Evolutionary conservation across 64 coral and sea anemone genomes (phyloP), one percentile per base, ranked within the genome.

Genomic region (Stichodactyla mertensii): DNA sequence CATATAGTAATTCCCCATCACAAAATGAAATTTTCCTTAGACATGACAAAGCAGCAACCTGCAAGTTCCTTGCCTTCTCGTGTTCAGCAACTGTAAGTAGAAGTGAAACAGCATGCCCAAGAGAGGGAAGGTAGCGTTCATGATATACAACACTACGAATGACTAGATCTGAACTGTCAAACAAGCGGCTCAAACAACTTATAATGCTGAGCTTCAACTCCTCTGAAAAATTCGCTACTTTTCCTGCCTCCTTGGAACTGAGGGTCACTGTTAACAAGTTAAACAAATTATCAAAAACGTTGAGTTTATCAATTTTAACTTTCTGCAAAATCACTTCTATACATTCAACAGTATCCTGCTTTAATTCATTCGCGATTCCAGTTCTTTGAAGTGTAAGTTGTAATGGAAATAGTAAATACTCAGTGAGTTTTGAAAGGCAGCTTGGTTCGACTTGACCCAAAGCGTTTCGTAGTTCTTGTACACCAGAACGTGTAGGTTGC

Each of bases 361-460:
- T 89, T 7, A 97, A 64, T 57, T 97, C 91, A 31, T 97, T 87
- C 4, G 91, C 55, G 4, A 52, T 51, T 80, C 71, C 87, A 10
- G 70, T 23, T n/a, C 85, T 80, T 55, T 90, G 91, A 24, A 93
- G 82, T 45, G 92, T 82, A 19, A 97, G 80, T 90, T 97, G 92
- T 20, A 97, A 54, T 59, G 94, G 94, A 53, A 97, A 97, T 6
- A 97, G 77, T 13, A 87, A 84, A 55, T 97, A 97, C 24, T 97
- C 94, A 3, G 86, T 54, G 16, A 97, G 77, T 15, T 97, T 77
- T 26, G 57, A 79, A 9, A 93, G 77, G 28, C 87, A 52, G 45
- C 57, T 54, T 15, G 79, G 10, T 51, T 88, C 54, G 20, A 90
- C 64, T 11, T 27, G 15, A 51, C 57, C 84, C 27, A 89, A 16